These are phyloP conservation scores for Tragelaphus imberbis DNA, from an alignment of 2,113 vertebrate genomes.

Conservation along the genomic window DNA sequence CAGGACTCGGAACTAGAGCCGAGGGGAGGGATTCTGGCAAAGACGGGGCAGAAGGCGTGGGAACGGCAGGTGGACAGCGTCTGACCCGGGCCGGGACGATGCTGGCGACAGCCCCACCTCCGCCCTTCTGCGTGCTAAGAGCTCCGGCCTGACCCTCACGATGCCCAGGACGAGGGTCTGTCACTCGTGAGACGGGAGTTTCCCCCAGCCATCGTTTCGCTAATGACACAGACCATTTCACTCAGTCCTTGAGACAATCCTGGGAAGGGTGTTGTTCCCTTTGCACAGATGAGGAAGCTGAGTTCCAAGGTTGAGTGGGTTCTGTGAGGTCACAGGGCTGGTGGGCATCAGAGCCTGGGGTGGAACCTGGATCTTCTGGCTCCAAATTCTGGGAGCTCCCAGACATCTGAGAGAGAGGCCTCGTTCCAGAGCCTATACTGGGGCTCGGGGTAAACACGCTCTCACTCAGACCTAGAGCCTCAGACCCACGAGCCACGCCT, in stretches of 20 bases:
- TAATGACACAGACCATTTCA: neutral
- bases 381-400: neutral
- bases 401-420: neutral
- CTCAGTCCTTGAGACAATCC: neutral
- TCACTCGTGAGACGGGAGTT: neutral
- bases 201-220: neutral
- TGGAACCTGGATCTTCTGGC: neutral
- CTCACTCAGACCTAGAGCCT: neutral
- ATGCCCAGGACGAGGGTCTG: fast-evolving
- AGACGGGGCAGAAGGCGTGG: neutral
- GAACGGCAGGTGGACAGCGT: neutral
- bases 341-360: neutral
- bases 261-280: neutral
- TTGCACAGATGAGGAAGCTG: neutral
- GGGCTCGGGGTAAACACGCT: neutral
- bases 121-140: neutral
- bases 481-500: neutral
- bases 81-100: neutral
- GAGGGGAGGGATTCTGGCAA: neutral
- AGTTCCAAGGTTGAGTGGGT: neutral
- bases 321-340: neutral
- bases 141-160: neutral
- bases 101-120: too few species aligned
- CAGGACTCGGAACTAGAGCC: neutral
- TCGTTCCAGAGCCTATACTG: neutral